Percentiles rank a stretch among this genome's conserved stretches.
These are phyloP conservation scores for Protobothrops mucrosquamatus DNA, from an alignment of 2,113 vertebrate species.

Conservation along the genomic window DNA sequence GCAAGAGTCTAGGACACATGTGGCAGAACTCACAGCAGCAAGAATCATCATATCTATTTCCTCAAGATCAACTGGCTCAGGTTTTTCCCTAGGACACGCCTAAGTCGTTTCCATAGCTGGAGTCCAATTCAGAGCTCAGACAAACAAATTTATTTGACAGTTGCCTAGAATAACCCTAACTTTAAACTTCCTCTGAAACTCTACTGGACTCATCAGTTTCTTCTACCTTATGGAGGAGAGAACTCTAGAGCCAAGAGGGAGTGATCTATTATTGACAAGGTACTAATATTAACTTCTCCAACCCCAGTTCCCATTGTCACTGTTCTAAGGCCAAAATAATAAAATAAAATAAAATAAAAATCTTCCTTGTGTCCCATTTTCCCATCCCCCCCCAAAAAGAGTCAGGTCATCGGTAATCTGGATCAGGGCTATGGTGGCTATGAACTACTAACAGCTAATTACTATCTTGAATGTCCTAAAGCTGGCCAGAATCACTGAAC, in stretches of 20 bases:
- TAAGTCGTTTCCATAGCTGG: neutral
- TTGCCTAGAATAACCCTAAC: neutral
- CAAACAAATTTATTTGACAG: neutral
- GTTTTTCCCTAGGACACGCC: neutral
- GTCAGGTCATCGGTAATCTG: neutral
- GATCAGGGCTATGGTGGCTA: neutral
- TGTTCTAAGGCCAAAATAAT: neutral
- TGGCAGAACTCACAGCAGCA: neutral
- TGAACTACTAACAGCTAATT: neutral
- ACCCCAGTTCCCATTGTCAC: neutral
- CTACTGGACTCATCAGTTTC: neutral
- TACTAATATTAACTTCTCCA: neutral
- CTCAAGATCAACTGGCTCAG: neutral
- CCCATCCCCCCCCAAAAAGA: accelerated
- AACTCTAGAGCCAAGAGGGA: neutral
- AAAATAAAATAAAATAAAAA: too few relatives aligned
- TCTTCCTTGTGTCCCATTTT: too few relatives aligned
- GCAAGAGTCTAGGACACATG: neutral
- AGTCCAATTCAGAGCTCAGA: neutral
- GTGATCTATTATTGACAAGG: neutral
- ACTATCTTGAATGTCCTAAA: neutral
- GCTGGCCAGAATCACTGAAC: neutral
- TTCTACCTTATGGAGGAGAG: neutral
- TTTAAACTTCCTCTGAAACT: neutral
- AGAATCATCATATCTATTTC: neutral